Evolutionary conservation across 2,888 invertebrate genomes (phyloP).

Genomic region (Acleris cristana): DNA sequence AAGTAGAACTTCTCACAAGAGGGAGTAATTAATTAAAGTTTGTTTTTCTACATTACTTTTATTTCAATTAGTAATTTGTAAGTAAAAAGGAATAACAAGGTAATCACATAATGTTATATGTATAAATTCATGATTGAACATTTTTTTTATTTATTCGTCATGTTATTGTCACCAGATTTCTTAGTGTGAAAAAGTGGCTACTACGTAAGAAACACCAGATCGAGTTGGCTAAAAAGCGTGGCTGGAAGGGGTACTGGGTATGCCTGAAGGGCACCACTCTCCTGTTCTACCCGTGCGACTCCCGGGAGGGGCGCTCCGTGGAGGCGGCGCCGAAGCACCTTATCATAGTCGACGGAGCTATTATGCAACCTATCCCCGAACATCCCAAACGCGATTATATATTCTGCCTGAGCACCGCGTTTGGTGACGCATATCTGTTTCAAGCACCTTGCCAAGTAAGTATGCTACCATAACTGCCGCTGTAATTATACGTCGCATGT

Average conservation of each 20-base stretch:
- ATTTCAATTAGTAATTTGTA: background rate
- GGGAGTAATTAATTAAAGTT: background rate
- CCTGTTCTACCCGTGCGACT: slow-evolving; percentile 97
- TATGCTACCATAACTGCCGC: slow-evolving; percentile 24
- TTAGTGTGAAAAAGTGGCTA: slow-evolving; percentile 99
- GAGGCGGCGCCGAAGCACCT: slow-evolving; percentile 97
- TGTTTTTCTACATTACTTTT: background rate
- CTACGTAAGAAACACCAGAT: slow-evolving; percentile 98
- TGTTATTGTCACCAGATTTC: slow-evolving; percentile 85
- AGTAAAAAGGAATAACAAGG: slow-evolving; percentile 7
- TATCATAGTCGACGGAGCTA: slow-evolving; percentile 97
- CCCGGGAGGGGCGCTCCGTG: slow-evolving; percentile 94
- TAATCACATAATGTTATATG: slow-evolving; percentile 84
- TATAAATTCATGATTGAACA: slow-evolving; percentile 35
- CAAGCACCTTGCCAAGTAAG: slow-evolving; percentile 94
- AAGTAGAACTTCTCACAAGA: slow-evolving; percentile 4
- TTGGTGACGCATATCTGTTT: slow-evolving; percentile 98
- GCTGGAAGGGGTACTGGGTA: slow-evolving; percentile 99
- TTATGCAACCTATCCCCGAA: slow-evolving; percentile 99
- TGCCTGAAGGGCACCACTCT: slow-evolving; percentile 98
- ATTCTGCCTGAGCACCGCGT: slow-evolving; percentile 98
- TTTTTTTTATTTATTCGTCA: slow-evolving; percentile 50
- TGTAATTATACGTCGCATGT: background rate
- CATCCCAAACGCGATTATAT: slow-evolving; percentile 99
- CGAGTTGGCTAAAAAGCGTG: slow-evolving; percentile 96